These are phyloP conservation scores for Tenthredo mesomela DNA, from an alignment of 2,888 invertebrate species.

Conservation along the genomic window DNA sequence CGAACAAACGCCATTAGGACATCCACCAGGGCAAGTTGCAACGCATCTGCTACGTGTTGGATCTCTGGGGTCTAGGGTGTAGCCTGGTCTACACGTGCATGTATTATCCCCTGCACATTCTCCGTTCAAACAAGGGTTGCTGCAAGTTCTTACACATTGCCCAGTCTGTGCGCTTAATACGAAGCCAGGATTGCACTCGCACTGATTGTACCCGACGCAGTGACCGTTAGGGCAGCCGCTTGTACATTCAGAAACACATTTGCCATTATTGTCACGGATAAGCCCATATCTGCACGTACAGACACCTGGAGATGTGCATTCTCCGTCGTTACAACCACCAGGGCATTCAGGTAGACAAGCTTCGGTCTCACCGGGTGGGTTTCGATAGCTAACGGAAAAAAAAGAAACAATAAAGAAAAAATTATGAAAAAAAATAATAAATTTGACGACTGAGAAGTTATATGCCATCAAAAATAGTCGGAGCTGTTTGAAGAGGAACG, in stretches of 20 bases:
- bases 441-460: background rate
- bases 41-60: constrained; percentile 77
- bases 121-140: constrained; percentile 78
- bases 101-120: constrained; percentile 77
- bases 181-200: constrained; percentile 79
- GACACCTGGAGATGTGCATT: constrained; percentile 66
- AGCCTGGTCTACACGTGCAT: constrained; percentile 77
- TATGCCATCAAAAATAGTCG: background rate
- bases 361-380: constrained; percentile 68
- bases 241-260: constrained; percentile 74
- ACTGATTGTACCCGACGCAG: constrained; percentile 80
- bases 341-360: constrained; percentile 69
- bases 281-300: constrained; percentile 69
- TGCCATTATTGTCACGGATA: constrained; percentile 72
- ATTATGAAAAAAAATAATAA: no score
- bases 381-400: constrained; percentile 65
- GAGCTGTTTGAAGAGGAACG: background rate
- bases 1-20: constrained; percentile 86
- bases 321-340: constrained; percentile 63
- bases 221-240: constrained; percentile 78
- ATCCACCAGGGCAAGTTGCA: constrained; percentile 85
- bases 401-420: background rate
- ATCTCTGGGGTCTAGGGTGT: constrained; percentile 71
- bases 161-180: constrained; percentile 71
- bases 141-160: constrained; percentile 72